Evolutionary conservation across 2,113 vertebrate genomes (phyloP).

Genomic region (Hemibagrus wyckioides): DNA sequence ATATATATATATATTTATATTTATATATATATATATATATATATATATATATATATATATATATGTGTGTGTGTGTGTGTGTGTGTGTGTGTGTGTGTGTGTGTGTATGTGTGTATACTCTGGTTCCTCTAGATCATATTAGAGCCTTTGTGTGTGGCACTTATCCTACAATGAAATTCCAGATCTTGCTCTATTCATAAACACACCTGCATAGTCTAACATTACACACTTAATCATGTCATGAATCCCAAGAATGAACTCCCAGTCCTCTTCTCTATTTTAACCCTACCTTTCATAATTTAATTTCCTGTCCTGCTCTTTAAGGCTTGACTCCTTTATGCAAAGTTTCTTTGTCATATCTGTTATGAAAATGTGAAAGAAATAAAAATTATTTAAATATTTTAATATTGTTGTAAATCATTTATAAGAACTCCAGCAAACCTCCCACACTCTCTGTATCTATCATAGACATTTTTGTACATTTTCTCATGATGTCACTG

Average conservation of each 20-base stretch:
- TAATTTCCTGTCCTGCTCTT: background rate
- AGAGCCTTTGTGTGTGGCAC: background rate
- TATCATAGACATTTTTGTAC: background rate
- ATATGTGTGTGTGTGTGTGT: too few relatives aligned
- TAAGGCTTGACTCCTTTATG: background rate
- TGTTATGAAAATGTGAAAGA: background rate
- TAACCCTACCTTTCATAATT: background rate
- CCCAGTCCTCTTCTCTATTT: background rate
- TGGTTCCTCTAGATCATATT: background rate
- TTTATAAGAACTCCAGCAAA: background rate
- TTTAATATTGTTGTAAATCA: background rate
- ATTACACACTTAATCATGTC: constrained; percentile 19
- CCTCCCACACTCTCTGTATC: background rate
- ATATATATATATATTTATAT: too few relatives aligned
- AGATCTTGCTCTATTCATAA: background rate
- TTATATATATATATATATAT: too few relatives aligned
- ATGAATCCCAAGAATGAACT: background rate
- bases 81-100: too few relatives aligned
- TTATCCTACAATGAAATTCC: background rate
- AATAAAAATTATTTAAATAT: background rate
- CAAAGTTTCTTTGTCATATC: background rate
- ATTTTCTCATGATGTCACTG: background rate
- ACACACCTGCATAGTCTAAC: constrained; percentile 17
- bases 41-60: too few relatives aligned
- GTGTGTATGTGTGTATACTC: too few relatives aligned